Base-by-base conservation (phyloP, 2,888 invertebrate species). In the Eilema caniola region DNA sequence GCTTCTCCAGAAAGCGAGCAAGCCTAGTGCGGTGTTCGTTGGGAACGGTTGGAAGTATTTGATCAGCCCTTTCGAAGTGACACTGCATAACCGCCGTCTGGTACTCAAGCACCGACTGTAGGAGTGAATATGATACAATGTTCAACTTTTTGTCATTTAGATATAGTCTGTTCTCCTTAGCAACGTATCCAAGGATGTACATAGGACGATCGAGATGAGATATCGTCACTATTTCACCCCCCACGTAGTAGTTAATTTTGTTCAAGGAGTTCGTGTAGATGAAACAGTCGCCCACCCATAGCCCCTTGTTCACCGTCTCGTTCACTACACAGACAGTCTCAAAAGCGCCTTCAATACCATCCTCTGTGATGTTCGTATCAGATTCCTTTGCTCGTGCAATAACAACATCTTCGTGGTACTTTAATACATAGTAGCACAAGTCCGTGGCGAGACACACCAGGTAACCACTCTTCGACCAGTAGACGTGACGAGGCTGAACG, bases 21-120 rank as follows among this genome's bases (percentile, higher is more conserved):
- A 99, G 99, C 69, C 99, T 96, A 0, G 99, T 99, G 79, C 99
- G 96, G 89, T 99, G 99, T 83, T 99, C 99, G 87, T 98, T 98
- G 0, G 99, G 99, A 81, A 99, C 98, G 1, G 99, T 98, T 1
- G 99, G 99, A 80, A 99, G 94, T 33, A 99, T 98, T 76, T 97
- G 96, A 92, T 99, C 99, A 0, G 99, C 99, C 0, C 98, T 98
- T 85, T 98, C 98, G 89, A 99, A 99, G 93, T 99, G 99, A 72
- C 98, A 96, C 76, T 99, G 96, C 99, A 99, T 99, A 31, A 99
- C 99, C n/a, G 99, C 99, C 16, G 99, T 99, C 95, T 99, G 99
- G 91, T 99, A 99, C 93, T 99, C 99, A 68, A 99, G 96, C 16
- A 99, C 99, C 1, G 99, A 98, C 62, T 99, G 95, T 73, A 99